A percentile compares a stretch with the other conserved stretches of the same genome.
Evolutionary conservation across 2,797 vertebrate species (phyloP).

Genomic region (Typhlichthys subterraneus): DNA sequence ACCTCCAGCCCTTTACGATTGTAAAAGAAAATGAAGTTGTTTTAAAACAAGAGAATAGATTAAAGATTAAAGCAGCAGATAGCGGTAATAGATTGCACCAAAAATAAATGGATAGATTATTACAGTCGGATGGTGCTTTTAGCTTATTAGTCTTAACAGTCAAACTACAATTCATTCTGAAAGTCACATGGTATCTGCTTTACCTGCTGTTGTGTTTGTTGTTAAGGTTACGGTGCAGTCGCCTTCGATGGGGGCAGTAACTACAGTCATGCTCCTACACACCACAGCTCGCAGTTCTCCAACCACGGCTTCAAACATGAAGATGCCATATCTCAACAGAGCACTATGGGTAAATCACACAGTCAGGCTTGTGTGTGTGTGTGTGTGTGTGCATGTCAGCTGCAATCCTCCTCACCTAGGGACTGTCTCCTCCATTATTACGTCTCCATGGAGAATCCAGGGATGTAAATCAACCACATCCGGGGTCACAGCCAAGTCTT

Average conservation of each 20-base stretch:
- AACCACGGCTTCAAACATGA: conserved; percentile 97
- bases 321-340: conserved; percentile 89
- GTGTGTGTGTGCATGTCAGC: conserved; percentile 34
- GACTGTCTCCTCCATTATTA: conserved; percentile 55
- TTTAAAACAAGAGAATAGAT: too few relatives aligned
- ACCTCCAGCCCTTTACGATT: too few relatives aligned
- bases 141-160: too few relatives aligned
- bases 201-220: conserved; percentile 17
- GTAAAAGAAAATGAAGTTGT: too few relatives aligned
- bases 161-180: not conserved
- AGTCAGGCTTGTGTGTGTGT: not conserved
- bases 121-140: too few relatives aligned
- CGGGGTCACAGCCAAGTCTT: conserved; percentile 40
- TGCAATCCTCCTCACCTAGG: conserved; percentile 51
- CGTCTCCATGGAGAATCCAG: conserved; percentile 52
- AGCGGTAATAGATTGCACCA: too few relatives aligned
- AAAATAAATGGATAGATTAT: too few relatives aligned
- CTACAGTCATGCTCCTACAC: conserved; percentile 92
- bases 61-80: too few relatives aligned
- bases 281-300: conserved; percentile 87
- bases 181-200: not conserved
- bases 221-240: conserved; percentile 88
- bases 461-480: conserved; percentile 70
- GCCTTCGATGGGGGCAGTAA: conserved; percentile 90
- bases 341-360: conserved; percentile 83